phyloP scores from a whole-genome alignment of 2,113 vertebrate species.

The Sapajus apella region DNA sequence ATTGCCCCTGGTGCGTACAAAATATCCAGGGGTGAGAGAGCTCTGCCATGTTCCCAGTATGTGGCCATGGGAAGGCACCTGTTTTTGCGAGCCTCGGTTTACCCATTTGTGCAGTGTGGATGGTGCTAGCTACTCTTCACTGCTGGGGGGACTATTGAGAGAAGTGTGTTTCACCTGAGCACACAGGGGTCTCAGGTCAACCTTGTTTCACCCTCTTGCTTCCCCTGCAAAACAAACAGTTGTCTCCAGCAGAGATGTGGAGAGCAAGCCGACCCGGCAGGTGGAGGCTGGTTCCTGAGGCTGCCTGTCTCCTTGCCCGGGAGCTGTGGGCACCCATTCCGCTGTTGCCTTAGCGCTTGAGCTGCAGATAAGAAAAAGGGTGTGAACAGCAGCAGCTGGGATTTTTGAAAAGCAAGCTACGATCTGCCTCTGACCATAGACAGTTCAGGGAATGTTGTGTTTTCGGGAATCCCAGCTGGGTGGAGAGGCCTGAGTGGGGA shows the following conservation, averaged over 20 bases:
- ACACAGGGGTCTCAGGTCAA: background rate
- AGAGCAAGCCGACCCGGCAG: background rate
- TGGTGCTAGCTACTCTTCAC: background rate
- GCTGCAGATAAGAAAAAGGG: background rate
- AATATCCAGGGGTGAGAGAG: background rate
- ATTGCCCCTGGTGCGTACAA: background rate
- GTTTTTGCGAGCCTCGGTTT: background rate
- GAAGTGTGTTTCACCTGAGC: background rate
- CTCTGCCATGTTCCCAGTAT: background rate
- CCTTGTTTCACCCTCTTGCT: background rate
- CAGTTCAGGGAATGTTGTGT: background rate
- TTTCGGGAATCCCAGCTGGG: background rate
- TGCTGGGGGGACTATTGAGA: fast-evolving
- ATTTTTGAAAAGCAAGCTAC: background rate
- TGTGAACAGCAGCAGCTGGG: background rate
- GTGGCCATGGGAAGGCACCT: background rate
- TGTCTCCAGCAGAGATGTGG: background rate
- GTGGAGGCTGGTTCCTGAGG: background rate
- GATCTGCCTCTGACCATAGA: background rate
- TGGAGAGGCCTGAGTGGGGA: background rate
- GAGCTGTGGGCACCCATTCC: background rate
- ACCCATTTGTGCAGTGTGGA: background rate
- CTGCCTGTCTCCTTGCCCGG: background rate
- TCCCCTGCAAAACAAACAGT: background rate
- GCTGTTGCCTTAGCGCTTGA: background rate